Evolutionary conservation across 1,140 invertebrate genomes (phyloP), one percentile per base, ranked within the genome.

Genomic region (Leptinotarsa texana): DNA sequence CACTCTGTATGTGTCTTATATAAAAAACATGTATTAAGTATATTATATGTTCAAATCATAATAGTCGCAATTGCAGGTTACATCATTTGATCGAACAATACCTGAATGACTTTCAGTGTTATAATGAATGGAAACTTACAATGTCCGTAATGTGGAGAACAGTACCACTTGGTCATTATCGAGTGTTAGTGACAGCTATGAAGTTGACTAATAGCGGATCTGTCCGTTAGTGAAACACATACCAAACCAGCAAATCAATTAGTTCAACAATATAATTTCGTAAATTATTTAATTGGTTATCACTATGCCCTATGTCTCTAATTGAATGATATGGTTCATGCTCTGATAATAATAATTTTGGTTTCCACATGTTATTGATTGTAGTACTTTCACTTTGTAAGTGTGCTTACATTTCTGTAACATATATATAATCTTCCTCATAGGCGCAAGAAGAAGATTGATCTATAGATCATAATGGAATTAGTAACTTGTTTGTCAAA

Each of bases 341-440:
- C 73, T 74, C 73, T 74, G 62, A 24, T 74, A 74, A 74, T 69
- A 47, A 57, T 66, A 74, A 69, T 74, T 74, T 68, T 49, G 65
- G 73, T 74, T 74, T 74, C 73, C 51, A 69, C 68, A 74, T 74
- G 15, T 2, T 67, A 67, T 67, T 67, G 65, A 67, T 67, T 27
- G 15, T 27, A 67, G 27, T 11, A 67, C 65, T 67, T 67, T 67
- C 65, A 67, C 65, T 67, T 17, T 3, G 17, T 67, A 8, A 33
- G 21, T 67, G 42, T 57, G 51, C 15, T 18, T 67, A 22, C 24
- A 67, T 27, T 67, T 67, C 65, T 67, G 65, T 57, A 57, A 18
- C 51, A 18, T 18, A 57, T 57, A 27, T 24, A 67, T 17, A 6
- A 6, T 67, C 27, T 13, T 67, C 27, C 8, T 17, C 65, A 67